Conservation (phyloP, 2,113 vertebrate species). For the Clarias gariepinus region DNA sequence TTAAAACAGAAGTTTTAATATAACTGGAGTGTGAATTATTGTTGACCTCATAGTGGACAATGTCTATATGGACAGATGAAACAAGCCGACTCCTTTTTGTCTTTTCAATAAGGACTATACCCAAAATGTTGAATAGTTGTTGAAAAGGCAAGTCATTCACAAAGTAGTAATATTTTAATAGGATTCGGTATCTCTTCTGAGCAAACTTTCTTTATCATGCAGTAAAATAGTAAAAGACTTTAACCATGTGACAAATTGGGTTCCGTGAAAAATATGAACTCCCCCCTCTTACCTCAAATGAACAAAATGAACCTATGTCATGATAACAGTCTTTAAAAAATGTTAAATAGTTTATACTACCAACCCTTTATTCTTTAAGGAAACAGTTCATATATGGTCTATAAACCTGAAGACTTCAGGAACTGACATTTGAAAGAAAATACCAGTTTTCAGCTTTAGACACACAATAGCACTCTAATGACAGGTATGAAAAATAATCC, state of each 20-base stretch:
- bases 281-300: no score
- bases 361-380: neutral
- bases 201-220: neutral
- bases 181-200: neutral
- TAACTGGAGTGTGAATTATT: no score
- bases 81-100: neutral
- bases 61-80: neutral
- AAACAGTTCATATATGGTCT: neutral
- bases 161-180: neutral
- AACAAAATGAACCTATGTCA: neutral
- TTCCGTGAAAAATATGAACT: neutral
- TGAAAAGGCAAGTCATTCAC: neutral
- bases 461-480: constrained; percentile 19
- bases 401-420: neutral
- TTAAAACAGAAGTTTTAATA: no score
- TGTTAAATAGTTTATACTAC: neutral
- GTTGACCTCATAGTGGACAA: neutral
- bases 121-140: neutral
- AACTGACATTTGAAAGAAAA: neutral
- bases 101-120: neutral
- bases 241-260: neutral
- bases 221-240: neutral
- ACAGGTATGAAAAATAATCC: constrained; percentile 20
- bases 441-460: constrained; percentile 19
- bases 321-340: neutral